phyloP scores from a whole-genome alignment of 2,797 vertebrate species.

The Perodicticus potto region DNA sequence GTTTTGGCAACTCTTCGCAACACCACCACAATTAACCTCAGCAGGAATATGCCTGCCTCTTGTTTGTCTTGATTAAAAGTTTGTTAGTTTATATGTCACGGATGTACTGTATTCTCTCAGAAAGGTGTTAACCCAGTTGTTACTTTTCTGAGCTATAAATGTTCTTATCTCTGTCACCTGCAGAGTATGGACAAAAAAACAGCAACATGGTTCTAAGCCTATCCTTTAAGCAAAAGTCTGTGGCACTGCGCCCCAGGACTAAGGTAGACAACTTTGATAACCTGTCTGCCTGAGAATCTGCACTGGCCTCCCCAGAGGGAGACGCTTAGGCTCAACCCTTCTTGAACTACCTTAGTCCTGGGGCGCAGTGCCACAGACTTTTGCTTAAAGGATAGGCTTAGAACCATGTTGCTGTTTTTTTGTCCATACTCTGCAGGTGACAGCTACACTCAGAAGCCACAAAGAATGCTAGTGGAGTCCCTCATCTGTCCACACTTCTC shows the following conservation, averaged over 20 bases:
- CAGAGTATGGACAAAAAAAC: neutral
- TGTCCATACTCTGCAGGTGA: conserved; percentile 25
- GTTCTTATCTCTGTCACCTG: conserved; percentile 3
- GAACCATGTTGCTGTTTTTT: neutral
- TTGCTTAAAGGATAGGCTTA: neutral
- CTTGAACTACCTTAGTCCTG: neutral
- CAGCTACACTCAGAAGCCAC: neutral
- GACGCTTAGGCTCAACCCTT: neutral
- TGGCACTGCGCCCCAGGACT: neutral
- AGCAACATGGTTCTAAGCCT: neutral
- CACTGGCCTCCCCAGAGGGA: neutral
- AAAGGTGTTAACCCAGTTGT: neutral
- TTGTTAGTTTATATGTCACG: neutral
- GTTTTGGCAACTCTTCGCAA: neutral
- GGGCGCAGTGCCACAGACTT: neutral
- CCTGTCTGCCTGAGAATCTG: neutral
- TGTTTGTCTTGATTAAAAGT: neutral
- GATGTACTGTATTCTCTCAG: neutral
- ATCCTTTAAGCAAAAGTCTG: neutral
- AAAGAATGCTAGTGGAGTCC: conserved; percentile 5
- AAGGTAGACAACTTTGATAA: neutral
- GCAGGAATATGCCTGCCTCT: neutral
- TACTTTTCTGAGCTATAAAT: neutral
- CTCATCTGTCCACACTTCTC: neutral
- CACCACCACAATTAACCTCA: neutral